A percentile compares a stretch with the other conserved stretches of the same genome.
These are phyloP conservation scores for Dicyrtomina minuta DNA, from an alignment of 2,888 invertebrate species.

Conservation along the genomic window DNA sequence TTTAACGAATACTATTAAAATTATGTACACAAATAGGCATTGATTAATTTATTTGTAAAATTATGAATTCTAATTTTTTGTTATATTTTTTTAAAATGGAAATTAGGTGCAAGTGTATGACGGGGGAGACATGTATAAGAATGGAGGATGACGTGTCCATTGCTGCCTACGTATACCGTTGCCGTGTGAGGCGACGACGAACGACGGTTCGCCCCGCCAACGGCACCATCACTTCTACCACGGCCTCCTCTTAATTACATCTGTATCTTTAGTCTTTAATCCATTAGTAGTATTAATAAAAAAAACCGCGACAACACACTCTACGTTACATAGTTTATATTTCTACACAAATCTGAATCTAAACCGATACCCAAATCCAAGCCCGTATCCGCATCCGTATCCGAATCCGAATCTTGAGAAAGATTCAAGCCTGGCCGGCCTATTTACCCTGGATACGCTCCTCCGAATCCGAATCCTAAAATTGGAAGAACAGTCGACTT, in stretches of 20 bases:
- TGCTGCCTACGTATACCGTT: slow-evolving; percentile 64
- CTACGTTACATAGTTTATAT: too few relatives aligned
- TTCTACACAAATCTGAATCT: not conserved
- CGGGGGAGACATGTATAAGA: slow-evolving; percentile 59
- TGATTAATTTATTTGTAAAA: too few relatives aligned
- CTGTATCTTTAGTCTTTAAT: slow-evolving; percentile 4
- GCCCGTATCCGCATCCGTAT: too few relatives aligned
- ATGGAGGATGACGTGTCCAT: slow-evolving; percentile 64
- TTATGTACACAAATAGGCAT: too few relatives aligned
- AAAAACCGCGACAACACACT: too few relatives aligned
- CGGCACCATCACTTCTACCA: not conserved
- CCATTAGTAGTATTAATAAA: slow-evolving; percentile 5
- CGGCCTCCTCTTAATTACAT: slow-evolving; percentile 23
- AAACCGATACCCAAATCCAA: too few relatives aligned
- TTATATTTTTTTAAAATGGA: not conserved
- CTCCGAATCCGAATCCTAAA: too few relatives aligned
- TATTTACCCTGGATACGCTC: too few relatives aligned
- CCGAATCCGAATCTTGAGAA: too few relatives aligned
- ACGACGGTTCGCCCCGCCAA: slow-evolving; percentile 36
- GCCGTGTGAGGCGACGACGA: slow-evolving; percentile 55
- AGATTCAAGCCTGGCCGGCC: too few relatives aligned
- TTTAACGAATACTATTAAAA: too few relatives aligned
- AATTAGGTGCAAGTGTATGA: slow-evolving; percentile 61
- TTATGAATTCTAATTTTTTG: not conserved
- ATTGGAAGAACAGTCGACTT: too few relatives aligned